Conservation (phyloP, 2,113 vertebrate genomes). For the Toxotes jaculatrix region DNA sequence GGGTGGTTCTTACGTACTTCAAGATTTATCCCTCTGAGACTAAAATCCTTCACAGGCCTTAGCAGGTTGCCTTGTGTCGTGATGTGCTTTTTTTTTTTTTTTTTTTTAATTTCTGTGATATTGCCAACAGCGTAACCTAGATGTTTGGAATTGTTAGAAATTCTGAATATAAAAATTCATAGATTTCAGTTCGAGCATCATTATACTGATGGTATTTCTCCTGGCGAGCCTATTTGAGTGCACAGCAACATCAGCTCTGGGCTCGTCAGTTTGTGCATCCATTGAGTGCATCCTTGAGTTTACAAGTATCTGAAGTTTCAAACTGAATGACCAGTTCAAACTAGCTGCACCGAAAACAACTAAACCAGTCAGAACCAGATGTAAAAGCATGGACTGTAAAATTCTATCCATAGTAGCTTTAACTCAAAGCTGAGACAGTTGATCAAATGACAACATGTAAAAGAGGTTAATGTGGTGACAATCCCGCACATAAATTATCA, state of each 20-base stretch:
- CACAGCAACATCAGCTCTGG: neutral
- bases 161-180: conserved; percentile 11
- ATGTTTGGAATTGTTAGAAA: conserved; percentile 29
- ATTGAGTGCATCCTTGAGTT: conserved; percentile 18
- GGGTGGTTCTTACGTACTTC: conserved; percentile 21
- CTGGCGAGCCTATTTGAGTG: conserved; percentile 18
- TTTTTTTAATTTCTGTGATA: conserved; percentile 2
- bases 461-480: too few species aligned
- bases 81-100: neutral
- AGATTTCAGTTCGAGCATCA: conserved; percentile 2
- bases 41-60: conserved; percentile 22
- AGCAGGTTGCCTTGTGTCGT: conserved; percentile 6
- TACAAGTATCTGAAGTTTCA: neutral
- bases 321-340: conserved; percentile 17
- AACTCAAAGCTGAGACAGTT: too few species aligned
- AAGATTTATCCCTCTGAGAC: conserved; percentile 21
- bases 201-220: conserved; percentile 24
- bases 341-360: neutral
- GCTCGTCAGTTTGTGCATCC: neutral
- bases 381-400: neutral
- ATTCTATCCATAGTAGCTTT: too few species aligned
- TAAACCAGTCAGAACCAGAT: neutral
- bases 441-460: too few species aligned
- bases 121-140: conserved; percentile 17
- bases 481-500: too few species aligned